Base-by-base conservation (phyloP, 2,797 vertebrate species). In the Clarias platycephalus region DNA sequence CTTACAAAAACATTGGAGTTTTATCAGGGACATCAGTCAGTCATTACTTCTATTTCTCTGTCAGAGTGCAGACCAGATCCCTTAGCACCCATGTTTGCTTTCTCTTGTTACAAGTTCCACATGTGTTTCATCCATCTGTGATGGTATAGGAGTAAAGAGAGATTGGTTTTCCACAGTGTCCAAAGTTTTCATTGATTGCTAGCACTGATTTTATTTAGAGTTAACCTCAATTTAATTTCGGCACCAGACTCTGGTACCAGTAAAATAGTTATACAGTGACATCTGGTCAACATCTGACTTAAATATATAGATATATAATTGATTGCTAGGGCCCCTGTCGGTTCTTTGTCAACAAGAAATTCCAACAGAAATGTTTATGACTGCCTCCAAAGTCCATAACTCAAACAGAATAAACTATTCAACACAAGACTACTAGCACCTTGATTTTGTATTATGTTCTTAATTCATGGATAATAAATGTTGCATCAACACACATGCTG, bases 1-100 rank as follows among this genome's bases (percentile, higher is more conserved):
- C 85, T 87, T 86, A 84, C 86, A 62, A 67, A 74, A 83, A 71
- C 49, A 37, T 22, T 40, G 24, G 4, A 13, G 60, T 53, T 74
- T 83, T 68, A 82, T 87, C 81, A 83, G 66, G 34, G 75, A 34
- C 70, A 87, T 81, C 85, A 91, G 89, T 91, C 91, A 91, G 86
- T 93, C 89, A 37, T 87, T 88, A 88, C 89, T 88, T 74, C 31
- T 84, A 74, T 82, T 60, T 88, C 86, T 83, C 89, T 91, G 89
- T 40, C 90, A 88, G 87, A 80, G 55, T 5, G 31, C 15, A 89
- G 87, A 89, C 86, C 75, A 90, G 89, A 92, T 92, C 87, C 89
- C 87, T 68, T 86, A 88, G 88, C 87, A 84, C 88, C 82, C 63
- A 12, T 91, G 90, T 91, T 91, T 91, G 87, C 88, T 92, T 92